Percentiles rank a stretch among this genome's conserved stretches.
Evolutionary conservation across 2,113 vertebrate genomes (phyloP).

Genomic region (Coregonus clupeaformis): DNA sequence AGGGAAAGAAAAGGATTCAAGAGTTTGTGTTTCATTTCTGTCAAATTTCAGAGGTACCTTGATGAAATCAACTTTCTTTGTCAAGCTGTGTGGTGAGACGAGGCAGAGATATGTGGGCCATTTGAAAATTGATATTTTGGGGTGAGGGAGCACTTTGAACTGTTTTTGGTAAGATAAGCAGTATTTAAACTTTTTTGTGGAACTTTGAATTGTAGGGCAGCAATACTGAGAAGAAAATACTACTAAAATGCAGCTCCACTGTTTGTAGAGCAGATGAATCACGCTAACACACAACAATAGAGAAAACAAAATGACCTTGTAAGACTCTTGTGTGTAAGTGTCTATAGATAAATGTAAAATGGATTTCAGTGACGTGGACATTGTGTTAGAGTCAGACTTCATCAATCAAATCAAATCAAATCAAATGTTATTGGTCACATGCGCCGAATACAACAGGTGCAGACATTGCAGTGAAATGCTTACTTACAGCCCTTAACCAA

Average conservation of each 20-base stretch:
- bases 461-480: too few species aligned
- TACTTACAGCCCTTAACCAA: too few species aligned
- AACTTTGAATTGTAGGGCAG: constrained; percentile 28
- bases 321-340: neutral
- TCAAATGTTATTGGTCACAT: too few species aligned
- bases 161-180: constrained; percentile 59
- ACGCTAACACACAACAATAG: constrained; percentile 4
- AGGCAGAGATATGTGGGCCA: constrained; percentile 26
- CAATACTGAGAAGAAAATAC: constrained; percentile 40
- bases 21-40: constrained; percentile 66
- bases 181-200: constrained; percentile 58
- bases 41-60: constrained; percentile 58
- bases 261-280: constrained; percentile 16
- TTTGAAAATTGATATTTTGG: constrained; percentile 33
- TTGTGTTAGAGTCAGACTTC: too few species aligned
- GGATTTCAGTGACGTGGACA: constrained; percentile 30
- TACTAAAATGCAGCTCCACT: constrained; percentile 26
- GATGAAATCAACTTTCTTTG: constrained; percentile 69
- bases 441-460: too few species aligned
- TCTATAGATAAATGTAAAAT: neutral
- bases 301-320: neutral
- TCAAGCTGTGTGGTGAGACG: constrained; percentile 25
- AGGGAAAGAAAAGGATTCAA: constrained; percentile 53
- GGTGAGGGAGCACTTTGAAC: constrained; percentile 46
- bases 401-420: too few species aligned